Evolutionary conservation across 2,113 vertebrate species (phyloP).

Genomic region (Microtus richardsoni): DNA sequence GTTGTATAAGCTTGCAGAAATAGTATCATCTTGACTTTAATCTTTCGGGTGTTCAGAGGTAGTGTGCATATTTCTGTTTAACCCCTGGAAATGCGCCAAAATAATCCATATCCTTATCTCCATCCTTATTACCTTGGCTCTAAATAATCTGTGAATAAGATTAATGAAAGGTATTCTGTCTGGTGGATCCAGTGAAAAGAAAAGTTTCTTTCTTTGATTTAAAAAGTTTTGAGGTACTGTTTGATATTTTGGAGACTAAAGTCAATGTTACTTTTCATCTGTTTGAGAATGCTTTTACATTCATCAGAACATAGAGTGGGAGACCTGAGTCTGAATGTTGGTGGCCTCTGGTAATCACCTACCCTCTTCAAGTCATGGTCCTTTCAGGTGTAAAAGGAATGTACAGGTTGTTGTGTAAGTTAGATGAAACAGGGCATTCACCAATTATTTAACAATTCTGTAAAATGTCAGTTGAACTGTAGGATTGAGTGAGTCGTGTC

Average conservation of each 20-base stretch:
- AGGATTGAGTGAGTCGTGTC: neutral
- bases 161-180: conserved; percentile 64
- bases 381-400: neutral
- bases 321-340: neutral
- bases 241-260: conserved; percentile 52
- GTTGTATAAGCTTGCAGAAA: conserved; percentile 90
- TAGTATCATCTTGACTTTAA: conserved; percentile 91
- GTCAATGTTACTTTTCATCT: conserved; percentile 19
- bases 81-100: conserved; percentile 87
- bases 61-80: conserved; percentile 90
- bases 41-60: conserved; percentile 90
- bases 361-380: neutral
- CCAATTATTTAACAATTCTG: neutral
- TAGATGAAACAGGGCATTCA: neutral
- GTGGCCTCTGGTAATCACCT: neutral
- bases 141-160: conserved; percentile 82
- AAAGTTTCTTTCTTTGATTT: conserved; percentile 40
- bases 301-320: neutral
- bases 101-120: conserved; percentile 84
- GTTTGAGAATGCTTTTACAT: conserved; percentile 33
- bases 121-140: conserved; percentile 86
- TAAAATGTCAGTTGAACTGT: neutral
- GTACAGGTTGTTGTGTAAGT: neutral
- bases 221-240: neutral
- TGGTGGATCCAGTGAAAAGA: conserved; percentile 56